Evolutionary conservation across 92 coral and sea anemone species (phyloP), one percentile per base, ranked within the genome.

Genomic region (Palythoa grandis): DNA sequence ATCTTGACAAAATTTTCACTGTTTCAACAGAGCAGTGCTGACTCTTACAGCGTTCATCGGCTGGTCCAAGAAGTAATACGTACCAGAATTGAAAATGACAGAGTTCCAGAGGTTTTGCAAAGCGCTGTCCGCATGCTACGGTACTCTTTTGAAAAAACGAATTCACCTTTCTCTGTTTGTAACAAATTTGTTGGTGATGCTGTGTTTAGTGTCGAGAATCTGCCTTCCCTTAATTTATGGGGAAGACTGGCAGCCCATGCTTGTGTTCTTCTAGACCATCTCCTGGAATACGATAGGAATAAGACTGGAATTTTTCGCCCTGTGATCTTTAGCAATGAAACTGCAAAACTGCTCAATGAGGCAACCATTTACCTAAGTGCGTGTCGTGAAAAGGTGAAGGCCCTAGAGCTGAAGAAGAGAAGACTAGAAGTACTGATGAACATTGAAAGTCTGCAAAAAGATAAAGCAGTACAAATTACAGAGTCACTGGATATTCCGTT

Each of bases 61-160:
- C 86, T 95, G 40, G 98, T 95, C 63, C 98, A 95, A 72, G 97
- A 95, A 72, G 98, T 95, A 0, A 92, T 95, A 79, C 92, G 93
- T 43, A 78, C 82, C 56, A 84, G 76, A 50, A 78, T 95, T 11
- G 56, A 65, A 20, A 72, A 87, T 12, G 82, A 89, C 13, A 65
- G 60, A 70, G 39, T 38, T 43, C 53, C 73, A 69, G 40, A 22
- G 16, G 88, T 88, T 73, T 90, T 95, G 10, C 88, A 38, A n/a
- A 77, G 82, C 88, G 98, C 95, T 25, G 58, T 79, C 2, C 85
- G 93, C 2, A 88, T 92, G 92, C 79, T 95, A 20, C 52, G 85
- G 74, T 79, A 66, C 35, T 95, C 98, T 15, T 90, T 94, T 65
- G 66, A 58, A 11, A 76, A 92, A 22, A 74, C 96, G 20, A 87